phyloP scores from a whole-genome alignment of 2,113 vertebrate species.

The Oriolus oriolus region DNA sequence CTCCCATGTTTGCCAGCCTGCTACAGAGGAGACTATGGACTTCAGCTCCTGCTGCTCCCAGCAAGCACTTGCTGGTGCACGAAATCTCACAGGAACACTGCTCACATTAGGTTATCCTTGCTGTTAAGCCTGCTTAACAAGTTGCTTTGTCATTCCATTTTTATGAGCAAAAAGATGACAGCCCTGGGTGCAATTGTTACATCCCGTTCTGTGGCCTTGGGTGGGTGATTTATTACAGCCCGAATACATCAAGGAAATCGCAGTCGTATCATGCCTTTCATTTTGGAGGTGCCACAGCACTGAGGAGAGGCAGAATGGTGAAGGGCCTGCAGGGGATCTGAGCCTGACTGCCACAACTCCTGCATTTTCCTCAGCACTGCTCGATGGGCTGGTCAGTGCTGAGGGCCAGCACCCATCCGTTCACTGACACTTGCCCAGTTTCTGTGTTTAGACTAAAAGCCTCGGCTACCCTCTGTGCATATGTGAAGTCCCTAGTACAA shows the following conservation, averaged over 20 bases:
- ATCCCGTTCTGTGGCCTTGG: background rate
- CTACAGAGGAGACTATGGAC: background rate
- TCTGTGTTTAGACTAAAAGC: background rate
- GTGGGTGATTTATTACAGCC: background rate
- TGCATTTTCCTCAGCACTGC: fast-evolving
- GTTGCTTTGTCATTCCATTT: background rate
- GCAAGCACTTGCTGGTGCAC: background rate
- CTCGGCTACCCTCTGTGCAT: background rate
- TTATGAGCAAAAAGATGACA: background rate
- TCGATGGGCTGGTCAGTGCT: fast-evolving
- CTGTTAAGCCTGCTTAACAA: background rate
- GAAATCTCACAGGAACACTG: background rate
- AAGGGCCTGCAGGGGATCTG: background rate
- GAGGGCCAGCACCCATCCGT: background rate
- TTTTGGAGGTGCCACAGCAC: background rate
- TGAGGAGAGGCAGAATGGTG: background rate
- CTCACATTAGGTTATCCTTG: background rate
- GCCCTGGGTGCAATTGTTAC: background rate
- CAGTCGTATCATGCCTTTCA: background rate
- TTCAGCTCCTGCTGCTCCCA: background rate
- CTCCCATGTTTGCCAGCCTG: background rate
- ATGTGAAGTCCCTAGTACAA: background rate
- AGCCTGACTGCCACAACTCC: background rate
- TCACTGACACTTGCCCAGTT: background rate
- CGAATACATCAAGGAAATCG: background rate